Evolutionary conservation across 2,888 invertebrate genomes (phyloP).

Genomic region (Eupithecia vulgata): DNA sequence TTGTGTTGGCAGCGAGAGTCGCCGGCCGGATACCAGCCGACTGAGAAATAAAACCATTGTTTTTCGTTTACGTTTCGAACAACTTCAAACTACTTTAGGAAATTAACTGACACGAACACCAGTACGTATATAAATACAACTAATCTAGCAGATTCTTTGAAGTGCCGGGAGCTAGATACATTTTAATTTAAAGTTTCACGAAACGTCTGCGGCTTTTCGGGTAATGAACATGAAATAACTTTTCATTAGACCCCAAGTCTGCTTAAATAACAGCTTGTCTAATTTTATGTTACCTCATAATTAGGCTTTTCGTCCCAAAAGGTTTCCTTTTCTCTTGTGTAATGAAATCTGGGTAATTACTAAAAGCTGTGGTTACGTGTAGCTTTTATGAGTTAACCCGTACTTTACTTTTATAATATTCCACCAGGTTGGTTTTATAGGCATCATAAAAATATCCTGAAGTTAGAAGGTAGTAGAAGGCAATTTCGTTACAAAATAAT

Average conservation of each 20-base stretch:
- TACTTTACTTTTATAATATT: constrained; percentile 9
- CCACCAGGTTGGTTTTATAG: constrained; percentile 3
- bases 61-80: constrained; percentile 65
- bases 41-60: constrained; percentile 71
- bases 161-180: constrained; percentile 67
- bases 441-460: background rate
- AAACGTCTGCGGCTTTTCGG: constrained; percentile 61
- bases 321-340: constrained; percentile 26
- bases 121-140: constrained; percentile 52
- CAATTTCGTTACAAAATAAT: background rate
- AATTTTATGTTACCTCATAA: constrained; percentile 47
- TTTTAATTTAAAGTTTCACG: constrained; percentile 80
- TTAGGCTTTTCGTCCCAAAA: constrained; percentile 32
- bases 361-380: constrained; percentile 27
- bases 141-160: constrained; percentile 67
- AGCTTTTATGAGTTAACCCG: constrained; percentile 15
- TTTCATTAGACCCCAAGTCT: constrained; percentile 53
- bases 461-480: background rate
- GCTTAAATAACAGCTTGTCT: constrained; percentile 47
- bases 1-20: constrained; percentile 67
- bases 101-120: constrained; percentile 76
- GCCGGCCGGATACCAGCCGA: constrained; percentile 59
- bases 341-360: constrained; percentile 30
- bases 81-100: constrained; percentile 73
- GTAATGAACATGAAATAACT: constrained; percentile 63